Evolutionary conservation across 2,888 invertebrate genomes (phyloP).

Genomic region (Syritta pipiens): DNA sequence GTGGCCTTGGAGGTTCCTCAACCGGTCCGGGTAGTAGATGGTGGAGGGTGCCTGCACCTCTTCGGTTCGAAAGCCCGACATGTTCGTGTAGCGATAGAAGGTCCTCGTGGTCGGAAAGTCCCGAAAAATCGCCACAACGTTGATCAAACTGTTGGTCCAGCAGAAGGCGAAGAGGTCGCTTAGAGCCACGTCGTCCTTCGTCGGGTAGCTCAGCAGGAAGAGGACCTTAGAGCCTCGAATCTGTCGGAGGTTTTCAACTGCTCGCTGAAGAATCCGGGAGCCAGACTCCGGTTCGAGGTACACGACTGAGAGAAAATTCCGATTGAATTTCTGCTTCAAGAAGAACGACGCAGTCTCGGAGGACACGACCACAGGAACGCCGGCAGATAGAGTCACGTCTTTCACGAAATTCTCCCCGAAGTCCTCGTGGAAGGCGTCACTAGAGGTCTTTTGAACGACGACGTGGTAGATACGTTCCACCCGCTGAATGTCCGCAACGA

Average conservation of each 20-base stretch:
- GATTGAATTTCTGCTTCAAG: conserved; percentile 69
- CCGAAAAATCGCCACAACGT: conserved; percentile 72
- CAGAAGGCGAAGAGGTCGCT: conserved; percentile 71
- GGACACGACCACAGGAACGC: conserved; percentile 71
- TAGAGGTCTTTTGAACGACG: conserved; percentile 11
- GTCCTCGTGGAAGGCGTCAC: not conserved
- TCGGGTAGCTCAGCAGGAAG: conserved; percentile 68
- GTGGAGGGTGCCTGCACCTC: not conserved
- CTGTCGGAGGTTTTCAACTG: conserved; percentile 71
- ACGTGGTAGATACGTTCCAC: conserved; percentile 12
- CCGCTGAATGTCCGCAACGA: conserved; percentile 13
- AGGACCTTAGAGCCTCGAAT: conserved; percentile 73
- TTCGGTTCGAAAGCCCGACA: conserved; percentile 72
- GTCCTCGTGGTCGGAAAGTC: conserved; percentile 70
- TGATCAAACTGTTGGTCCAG: conserved; percentile 72
- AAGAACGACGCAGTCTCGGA: conserved; percentile 71
- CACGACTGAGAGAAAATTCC: conserved; percentile 71
- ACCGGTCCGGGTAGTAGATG: conserved; percentile 71
- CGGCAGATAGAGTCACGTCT: conserved; percentile 25
- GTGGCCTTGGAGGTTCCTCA: conserved; percentile 71
- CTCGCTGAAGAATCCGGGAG: conserved; percentile 64
- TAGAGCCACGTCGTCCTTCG: conserved; percentile 12
- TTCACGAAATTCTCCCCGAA: conserved; percentile 21
- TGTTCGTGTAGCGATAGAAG: conserved; percentile 72
- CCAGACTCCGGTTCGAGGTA: conserved; percentile 67